Evolutionary conservation across 2,113 vertebrate genomes (phyloP), one percentile per base, ranked within the genome.

Genomic region (Cromileptes altivelis): DNA sequence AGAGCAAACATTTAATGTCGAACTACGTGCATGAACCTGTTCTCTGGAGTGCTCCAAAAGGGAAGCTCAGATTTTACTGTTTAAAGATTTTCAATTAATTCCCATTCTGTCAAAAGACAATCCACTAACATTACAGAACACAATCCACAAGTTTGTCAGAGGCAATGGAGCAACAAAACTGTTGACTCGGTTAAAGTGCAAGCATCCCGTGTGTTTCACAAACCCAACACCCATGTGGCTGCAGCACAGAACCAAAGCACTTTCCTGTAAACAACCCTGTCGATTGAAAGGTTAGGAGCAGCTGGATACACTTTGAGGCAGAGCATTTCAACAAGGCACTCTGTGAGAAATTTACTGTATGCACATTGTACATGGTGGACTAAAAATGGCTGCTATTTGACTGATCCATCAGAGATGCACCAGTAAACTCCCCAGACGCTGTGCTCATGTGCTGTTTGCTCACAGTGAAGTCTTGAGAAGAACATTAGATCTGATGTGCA

Each of bases 201-300:
- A 37, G 42, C 72, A 71, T 53, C 62, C 40, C 56, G 30, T 63
- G 79, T 57, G 77, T 50, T 80, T 45, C 61, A 57, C 17, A 42
- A 67, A 23, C 57, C 65, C 12, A 70, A 47, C 25, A 18, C 64
- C 70, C 74, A 27, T 58, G 81, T 84, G 70, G 49, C 25, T 19
- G 10, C 49, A 72, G 37, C 45, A 25, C 53, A 65, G 49, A 55
- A 47, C 75, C 71, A 63, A 63, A 82, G 72, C 84, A 85, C 75
- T 85, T 86, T 65, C 25, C 75, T 60, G 11, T 57, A 69, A 78
- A 81, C 69, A 69, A 70, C 27, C 45, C 25, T 73, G 62, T 75
- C 14, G 15, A 85, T 37, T 62, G 58, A 81, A 85, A 87, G 80
- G 77, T 72, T 75, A 63, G 52, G 8, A 70, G 70, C 14, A 56